These are phyloP conservation scores for Eublepharis macularius DNA, from an alignment of 2,113 vertebrate species.

Conservation along the genomic window DNA sequence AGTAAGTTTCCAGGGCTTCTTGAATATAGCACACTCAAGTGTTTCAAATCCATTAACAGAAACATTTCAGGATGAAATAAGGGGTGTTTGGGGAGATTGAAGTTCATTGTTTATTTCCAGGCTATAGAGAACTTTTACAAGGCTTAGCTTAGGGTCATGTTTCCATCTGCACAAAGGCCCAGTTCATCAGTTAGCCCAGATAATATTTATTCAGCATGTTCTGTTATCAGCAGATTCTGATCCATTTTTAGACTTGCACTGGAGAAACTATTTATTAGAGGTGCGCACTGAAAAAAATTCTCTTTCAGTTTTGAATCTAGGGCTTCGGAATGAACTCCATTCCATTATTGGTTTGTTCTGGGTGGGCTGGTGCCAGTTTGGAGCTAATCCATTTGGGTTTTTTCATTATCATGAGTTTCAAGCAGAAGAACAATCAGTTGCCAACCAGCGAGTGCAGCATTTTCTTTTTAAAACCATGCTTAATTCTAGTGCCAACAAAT, in stretches of 20 bases:
- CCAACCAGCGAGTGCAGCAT: no score
- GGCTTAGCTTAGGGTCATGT: background rate
- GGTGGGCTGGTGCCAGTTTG: no score
- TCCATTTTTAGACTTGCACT: background rate
- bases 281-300: no score
- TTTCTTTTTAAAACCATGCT: no score
- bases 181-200: background rate
- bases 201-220: background rate
- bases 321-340: no score
- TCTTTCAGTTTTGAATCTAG: no score
- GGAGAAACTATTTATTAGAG: no score
- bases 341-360: no score
- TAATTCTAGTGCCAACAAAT: no score
- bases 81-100: slow-evolving; percentile 17
- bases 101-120: slow-evolving; percentile 42
- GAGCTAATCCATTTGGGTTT: no score
- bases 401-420: no score
- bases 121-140: background rate
- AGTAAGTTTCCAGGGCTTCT: slow-evolving; percentile 28
- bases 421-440: no score
- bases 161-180: background rate
- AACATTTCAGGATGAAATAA: slow-evolving; percentile 31
- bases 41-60: slow-evolving; percentile 61
- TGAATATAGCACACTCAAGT: slow-evolving; percentile 9
- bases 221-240: background rate